Conservation (phyloP, 2,113 vertebrate genomes). For the Paradoxurus hermaphroditus region DNA sequence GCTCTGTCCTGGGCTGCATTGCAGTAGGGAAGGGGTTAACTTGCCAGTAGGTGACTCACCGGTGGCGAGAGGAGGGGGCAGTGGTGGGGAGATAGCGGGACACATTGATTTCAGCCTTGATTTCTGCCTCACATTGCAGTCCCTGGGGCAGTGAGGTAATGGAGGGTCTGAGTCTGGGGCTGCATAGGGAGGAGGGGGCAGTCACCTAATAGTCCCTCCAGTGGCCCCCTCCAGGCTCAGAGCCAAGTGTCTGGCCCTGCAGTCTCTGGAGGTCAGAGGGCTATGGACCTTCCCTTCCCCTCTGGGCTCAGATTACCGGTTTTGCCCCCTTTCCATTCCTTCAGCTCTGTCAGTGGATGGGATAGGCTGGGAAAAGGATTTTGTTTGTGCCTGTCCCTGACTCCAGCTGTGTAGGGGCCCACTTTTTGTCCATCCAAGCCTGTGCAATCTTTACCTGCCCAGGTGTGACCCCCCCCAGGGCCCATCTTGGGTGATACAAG, state of each 20-base stretch:
- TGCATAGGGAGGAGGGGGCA: conserved; percentile 48
- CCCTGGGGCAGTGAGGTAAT: conserved; percentile 78
- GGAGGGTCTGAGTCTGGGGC: conserved; percentile 70
- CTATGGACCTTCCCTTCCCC: conserved; percentile 17
- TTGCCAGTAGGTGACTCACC: conserved; percentile 70
- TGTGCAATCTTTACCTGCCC: neutral
- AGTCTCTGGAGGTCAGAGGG: conserved; percentile 54
- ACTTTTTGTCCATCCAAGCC: neutral
- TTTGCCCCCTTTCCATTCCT: neutral
- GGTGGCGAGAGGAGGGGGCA: conserved; percentile 65
- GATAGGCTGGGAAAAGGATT: neutral
- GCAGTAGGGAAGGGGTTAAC: conserved; percentile 71
- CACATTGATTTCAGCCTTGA: conserved; percentile 77
- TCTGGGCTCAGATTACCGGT: conserved; percentile 37
- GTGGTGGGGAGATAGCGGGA: conserved; percentile 57
- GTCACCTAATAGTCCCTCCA: conserved; percentile 58
- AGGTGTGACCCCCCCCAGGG: neutral
- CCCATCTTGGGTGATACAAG: too few species aligned
- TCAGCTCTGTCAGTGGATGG: neutral
- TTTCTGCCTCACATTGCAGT: conserved; percentile 73
- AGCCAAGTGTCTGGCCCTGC: conserved; percentile 55
- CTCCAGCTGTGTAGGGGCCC: neutral
- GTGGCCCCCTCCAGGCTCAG: conserved; percentile 43
- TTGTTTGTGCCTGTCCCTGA: neutral
- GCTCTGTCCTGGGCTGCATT: neutral